A percentile compares a stretch with the other conserved stretches of the same genome.
Evolutionary conservation across 1,140 invertebrate genomes (phyloP).

Genomic region (Cydia strobilella): DNA sequence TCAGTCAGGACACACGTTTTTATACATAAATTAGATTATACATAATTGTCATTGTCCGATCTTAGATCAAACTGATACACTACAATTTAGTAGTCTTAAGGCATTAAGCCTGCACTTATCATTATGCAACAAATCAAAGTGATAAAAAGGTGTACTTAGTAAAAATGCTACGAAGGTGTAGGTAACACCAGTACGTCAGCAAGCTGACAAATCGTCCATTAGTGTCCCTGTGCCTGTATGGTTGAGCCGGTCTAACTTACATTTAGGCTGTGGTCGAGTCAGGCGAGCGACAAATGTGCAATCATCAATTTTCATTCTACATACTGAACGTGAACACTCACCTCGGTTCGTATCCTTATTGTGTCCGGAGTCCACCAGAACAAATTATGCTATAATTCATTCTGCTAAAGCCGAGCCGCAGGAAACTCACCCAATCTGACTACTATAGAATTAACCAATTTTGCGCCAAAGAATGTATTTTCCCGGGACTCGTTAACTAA

Average conservation of each 20-base stretch:
- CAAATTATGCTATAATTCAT: slow-evolving; percentile 53
- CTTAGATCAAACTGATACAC: too few relatives aligned
- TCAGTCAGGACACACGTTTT: too few relatives aligned
- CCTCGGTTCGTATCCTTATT: slow-evolving; percentile 36
- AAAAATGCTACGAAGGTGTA: not conserved
- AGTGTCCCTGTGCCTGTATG: slow-evolving; percentile 10
- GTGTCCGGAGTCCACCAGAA: slow-evolving; percentile 39
- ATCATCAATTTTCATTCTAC: slow-evolving; percentile 37
- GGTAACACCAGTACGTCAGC: not conserved
- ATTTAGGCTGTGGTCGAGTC: slow-evolving; percentile 29
- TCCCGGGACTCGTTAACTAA: not conserved
- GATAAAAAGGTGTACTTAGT: too few relatives aligned
- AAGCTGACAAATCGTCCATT: slow-evolving; percentile 31
- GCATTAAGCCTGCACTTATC: too few relatives aligned
- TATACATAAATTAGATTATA: too few relatives aligned
- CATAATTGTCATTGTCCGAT: too few relatives aligned
- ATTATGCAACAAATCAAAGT: too few relatives aligned
- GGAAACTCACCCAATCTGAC: slow-evolving; percentile 39
- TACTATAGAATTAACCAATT: slow-evolving; percentile 36
- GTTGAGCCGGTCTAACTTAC: slow-evolving; percentile 27
- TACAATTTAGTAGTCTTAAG: too few relatives aligned
- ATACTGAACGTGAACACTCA: slow-evolving; percentile 34
- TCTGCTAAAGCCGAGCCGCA: slow-evolving; percentile 38
- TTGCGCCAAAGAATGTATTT: slow-evolving; percentile 6
- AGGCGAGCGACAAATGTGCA: slow-evolving; percentile 33